phyloP scores from a whole-genome alignment of 2,113 vertebrate species.

The Hydropotes inermis region DNA sequence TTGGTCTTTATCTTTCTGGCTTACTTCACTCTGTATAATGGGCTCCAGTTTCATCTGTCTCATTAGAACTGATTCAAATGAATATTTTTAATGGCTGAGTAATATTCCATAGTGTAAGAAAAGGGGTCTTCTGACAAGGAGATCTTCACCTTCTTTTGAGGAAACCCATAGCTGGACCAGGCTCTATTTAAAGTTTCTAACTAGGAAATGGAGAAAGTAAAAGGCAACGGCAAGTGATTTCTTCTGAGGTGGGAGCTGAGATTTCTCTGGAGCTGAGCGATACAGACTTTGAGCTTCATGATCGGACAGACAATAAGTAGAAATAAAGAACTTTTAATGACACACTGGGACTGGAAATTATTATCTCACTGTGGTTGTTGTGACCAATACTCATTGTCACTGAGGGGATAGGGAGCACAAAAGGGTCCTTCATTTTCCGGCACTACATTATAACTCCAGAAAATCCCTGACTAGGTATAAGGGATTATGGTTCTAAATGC shows the following conservation, averaged over 20 bases:
- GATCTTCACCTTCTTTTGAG: background rate
- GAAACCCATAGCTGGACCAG: background rate
- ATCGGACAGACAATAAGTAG: background rate
- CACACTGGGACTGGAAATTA: background rate
- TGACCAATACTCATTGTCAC: background rate
- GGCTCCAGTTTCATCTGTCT: too few relatives aligned
- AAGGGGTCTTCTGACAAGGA: slow-evolving; percentile 31
- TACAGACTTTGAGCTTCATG: background rate
- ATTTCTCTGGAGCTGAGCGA: background rate
- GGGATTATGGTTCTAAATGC: background rate
- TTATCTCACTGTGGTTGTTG: background rate
- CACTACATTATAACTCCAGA: background rate
- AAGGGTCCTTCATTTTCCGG: background rate
- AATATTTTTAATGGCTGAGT: too few relatives aligned
- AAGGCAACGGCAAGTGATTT: background rate
- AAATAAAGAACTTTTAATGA: background rate
- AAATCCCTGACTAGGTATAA: background rate
- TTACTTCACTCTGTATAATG: too few relatives aligned
- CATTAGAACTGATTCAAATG: too few relatives aligned
- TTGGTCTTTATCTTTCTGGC: too few relatives aligned
- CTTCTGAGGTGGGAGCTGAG: background rate
- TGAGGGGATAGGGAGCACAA: background rate
- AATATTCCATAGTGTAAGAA: background rate
- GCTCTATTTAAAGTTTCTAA: slow-evolving; percentile 34
- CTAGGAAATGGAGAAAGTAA: background rate